These are phyloP conservation scores for Eledone cirrhosa DNA, from an alignment of 2,888 invertebrate species.

Conservation along the genomic window DNA sequence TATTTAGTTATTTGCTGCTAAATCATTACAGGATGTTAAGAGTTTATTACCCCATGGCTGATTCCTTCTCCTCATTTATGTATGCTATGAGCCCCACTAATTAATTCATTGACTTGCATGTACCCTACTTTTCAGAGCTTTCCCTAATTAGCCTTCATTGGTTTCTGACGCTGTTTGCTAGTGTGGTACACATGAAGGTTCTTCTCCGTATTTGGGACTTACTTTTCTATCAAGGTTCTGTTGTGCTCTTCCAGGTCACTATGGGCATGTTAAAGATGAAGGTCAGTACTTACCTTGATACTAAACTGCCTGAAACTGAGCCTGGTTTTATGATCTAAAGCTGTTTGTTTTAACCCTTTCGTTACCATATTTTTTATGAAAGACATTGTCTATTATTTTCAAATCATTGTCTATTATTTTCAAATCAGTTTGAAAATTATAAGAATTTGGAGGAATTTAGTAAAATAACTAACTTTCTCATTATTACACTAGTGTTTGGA, in stretches of 20 bases:
- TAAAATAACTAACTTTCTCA: too few species aligned
- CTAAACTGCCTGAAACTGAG: too few species aligned
- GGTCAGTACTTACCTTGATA: constrained; percentile 56
- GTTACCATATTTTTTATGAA: too few species aligned
- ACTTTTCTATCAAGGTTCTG: constrained; percentile 94
- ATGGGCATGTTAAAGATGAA: constrained; percentile 90
- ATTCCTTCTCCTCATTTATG: not conserved
- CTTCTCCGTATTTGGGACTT: constrained; percentile 94
- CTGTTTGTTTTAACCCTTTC: too few species aligned
- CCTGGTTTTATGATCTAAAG: too few species aligned
- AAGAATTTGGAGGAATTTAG: too few species aligned
- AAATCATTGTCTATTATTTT: too few species aligned
- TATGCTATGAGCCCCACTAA: not conserved
- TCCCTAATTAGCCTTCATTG: constrained; percentile 96
- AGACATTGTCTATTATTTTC: too few species aligned
- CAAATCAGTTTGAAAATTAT: too few species aligned
- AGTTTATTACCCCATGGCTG: not conserved
- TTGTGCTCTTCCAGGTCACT: constrained; percentile 91
- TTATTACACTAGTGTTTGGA: too few species aligned
- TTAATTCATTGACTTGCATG: not conserved
- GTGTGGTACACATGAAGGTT: constrained; percentile 95
- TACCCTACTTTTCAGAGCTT: constrained; percentile 73
- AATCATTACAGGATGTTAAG: too few species aligned
- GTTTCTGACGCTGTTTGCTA: constrained; percentile 96
- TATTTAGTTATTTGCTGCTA: too few species aligned